Evolutionary conservation across 2,113 vertebrate species (phyloP).

Genomic region (Stomatorhinus ivindoensis): DNA sequence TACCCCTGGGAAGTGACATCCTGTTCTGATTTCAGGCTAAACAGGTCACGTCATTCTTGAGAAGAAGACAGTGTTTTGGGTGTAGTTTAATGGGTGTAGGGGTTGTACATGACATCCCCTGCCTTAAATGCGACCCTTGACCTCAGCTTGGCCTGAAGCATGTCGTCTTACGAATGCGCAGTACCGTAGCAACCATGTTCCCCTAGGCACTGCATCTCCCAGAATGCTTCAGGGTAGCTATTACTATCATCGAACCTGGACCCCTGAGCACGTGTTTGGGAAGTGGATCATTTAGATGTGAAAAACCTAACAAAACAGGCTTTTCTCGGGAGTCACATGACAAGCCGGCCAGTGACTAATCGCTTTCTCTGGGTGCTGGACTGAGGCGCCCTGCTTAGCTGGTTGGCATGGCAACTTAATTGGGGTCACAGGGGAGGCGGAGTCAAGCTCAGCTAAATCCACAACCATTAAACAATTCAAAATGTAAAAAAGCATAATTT

Average conservation of each 20-base stretch:
- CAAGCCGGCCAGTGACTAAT: not conserved
- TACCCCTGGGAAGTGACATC: not conserved
- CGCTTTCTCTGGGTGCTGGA: not conserved
- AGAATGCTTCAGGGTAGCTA: not conserved
- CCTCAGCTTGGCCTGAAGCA: not conserved
- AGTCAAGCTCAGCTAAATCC: not conserved
- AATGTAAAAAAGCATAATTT: not conserved
- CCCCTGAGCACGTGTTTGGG: not conserved
- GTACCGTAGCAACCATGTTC: not conserved
- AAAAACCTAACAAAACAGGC: not conserved
- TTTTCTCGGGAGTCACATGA: not conserved
- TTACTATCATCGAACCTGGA: not conserved
- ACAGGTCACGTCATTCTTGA: not conserved
- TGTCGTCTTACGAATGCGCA: not conserved
- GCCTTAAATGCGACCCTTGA: not conserved
- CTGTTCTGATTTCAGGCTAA: not conserved
- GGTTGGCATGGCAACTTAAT: conserved; percentile 6
- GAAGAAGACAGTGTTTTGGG: not conserved
- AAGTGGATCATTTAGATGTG: not conserved
- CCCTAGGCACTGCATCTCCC: not conserved
- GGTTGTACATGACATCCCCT: not conserved
- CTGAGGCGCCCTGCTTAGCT: not conserved
- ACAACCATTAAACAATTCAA: not conserved
- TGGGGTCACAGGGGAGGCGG: not conserved
- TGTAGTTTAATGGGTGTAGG: not conserved